phyloP scores from a whole-genome alignment of 2,113 vertebrate species.

The Gavialis gangeticus region DNA sequence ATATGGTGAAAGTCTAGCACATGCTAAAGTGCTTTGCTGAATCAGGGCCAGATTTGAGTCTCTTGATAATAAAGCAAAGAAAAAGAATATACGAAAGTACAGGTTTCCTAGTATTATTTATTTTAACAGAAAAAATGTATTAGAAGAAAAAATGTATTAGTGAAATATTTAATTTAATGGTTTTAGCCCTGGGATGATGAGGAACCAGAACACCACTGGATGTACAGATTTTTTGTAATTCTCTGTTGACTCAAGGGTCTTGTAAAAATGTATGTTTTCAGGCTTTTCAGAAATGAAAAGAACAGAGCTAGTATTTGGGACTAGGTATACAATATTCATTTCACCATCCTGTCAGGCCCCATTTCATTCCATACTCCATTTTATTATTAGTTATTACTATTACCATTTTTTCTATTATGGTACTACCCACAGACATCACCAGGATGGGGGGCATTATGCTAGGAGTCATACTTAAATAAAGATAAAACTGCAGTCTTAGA shows the following conservation, averaged over 20 bases:
- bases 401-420: not conserved
- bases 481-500: not conserved
- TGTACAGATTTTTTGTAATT: not conserved
- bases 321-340: not conserved
- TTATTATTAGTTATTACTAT: not conserved
- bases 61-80: not conserved
- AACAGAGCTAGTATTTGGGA: not conserved
- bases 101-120: not conserved
- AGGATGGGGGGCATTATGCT: not conserved
- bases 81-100: not conserved
- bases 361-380: not conserved
- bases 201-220: not conserved
- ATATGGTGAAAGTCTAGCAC: not conserved
- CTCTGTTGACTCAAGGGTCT: not conserved
- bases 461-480: not conserved
- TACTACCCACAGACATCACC: not conserved
- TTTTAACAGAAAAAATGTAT: not conserved
- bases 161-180: not conserved
- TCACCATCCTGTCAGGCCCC: not conserved
- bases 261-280: not conserved
- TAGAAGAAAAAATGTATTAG: not conserved
- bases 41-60: not conserved
- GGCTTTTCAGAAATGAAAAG: not conserved
- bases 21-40: not conserved
- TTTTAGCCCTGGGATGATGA: not conserved